Evolutionary conservation across 2,888 invertebrate genomes (phyloP).

Genomic region (Andrena praecox): DNA sequence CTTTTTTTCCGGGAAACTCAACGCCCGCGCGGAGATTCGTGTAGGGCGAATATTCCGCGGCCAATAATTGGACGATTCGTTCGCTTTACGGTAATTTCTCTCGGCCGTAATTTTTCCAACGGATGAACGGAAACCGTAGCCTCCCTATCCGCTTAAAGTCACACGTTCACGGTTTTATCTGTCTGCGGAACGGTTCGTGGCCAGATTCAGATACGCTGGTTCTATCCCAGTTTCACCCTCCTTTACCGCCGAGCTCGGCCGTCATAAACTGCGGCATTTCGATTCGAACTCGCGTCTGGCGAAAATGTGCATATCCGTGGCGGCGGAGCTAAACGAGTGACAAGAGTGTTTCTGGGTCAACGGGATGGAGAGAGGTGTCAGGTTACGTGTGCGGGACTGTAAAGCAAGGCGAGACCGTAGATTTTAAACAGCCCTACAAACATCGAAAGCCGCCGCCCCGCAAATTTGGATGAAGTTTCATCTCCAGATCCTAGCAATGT

Average conservation of each 20-base stretch:
- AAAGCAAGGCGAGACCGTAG: background rate
- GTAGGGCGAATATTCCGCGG: background rate
- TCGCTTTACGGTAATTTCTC: conserved; percentile 3
- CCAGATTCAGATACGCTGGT: conserved; percentile 12
- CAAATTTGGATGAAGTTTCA: too few species aligned
- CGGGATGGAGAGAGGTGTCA: conserved; percentile 10
- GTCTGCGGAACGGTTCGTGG: background rate
- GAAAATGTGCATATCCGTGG: background rate
- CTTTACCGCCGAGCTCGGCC: conserved; percentile 2
- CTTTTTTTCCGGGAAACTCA: background rate
- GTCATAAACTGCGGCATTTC: conserved; percentile 33
- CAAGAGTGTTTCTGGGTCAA: conserved; percentile 41
- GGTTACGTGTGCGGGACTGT: conserved; percentile 1
- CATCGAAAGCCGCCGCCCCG: background rate
- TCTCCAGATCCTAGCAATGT: too few species aligned
- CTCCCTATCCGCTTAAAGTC: conserved; percentile 13
- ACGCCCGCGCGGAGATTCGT: background rate
- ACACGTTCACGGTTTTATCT: conserved; percentile 11
- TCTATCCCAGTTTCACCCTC: conserved; percentile 13
- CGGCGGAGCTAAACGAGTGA: conserved; percentile 15
- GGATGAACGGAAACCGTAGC: conserved; percentile 2
- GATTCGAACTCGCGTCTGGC: conserved; percentile 18
- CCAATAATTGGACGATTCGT: background rate
- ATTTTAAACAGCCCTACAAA: conserved; percentile 11
- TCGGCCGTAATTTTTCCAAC: conserved; percentile 5